Percentiles rank a stretch among this genome's conserved stretches.
phyloP scores from a whole-genome alignment of 2,888 invertebrate species.

The Oscheius myriophilus region DNA sequence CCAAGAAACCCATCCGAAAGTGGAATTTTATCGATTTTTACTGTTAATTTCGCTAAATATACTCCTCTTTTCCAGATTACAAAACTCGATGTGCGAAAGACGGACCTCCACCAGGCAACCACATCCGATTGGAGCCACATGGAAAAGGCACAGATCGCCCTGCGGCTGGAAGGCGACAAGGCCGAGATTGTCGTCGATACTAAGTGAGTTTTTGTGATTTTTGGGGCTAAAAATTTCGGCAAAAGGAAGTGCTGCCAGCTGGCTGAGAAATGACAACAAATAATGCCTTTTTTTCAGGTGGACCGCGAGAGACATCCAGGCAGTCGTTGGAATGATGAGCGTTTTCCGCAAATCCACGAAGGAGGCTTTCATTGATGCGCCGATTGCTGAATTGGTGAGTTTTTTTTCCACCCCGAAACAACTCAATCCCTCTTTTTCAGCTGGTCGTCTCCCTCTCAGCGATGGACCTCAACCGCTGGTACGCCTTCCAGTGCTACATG shows the following conservation, averaged over 20 bases:
- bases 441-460: constrained; percentile 64
- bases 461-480: constrained; percentile 65
- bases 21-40: no score
- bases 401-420: not conserved
- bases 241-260: no score
- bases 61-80: constrained; percentile 40
- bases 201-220: constrained; percentile 28
- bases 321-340: constrained; percentile 54
- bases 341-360: constrained; percentile 54
- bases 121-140: constrained; percentile 33
- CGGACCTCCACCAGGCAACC: constrained; percentile 36
- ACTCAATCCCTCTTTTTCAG: constrained; percentile 40
- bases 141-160: constrained; percentile 41
- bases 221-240: not conserved
- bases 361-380: constrained; percentile 62
- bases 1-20: no score
- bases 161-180: constrained; percentile 35
- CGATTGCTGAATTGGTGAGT: constrained; percentile 65
- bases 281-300: constrained; percentile 39
- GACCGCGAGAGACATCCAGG: constrained; percentile 59
- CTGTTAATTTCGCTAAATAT: no score
- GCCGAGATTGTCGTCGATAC: constrained; percentile 50
- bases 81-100: constrained; percentile 43
- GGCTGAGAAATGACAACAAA: not conserved
- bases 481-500: constrained; percentile 68